phyloP scores from a whole-genome alignment of 2,113 vertebrate genomes.

The Melanerpes aurifrons region DNA sequence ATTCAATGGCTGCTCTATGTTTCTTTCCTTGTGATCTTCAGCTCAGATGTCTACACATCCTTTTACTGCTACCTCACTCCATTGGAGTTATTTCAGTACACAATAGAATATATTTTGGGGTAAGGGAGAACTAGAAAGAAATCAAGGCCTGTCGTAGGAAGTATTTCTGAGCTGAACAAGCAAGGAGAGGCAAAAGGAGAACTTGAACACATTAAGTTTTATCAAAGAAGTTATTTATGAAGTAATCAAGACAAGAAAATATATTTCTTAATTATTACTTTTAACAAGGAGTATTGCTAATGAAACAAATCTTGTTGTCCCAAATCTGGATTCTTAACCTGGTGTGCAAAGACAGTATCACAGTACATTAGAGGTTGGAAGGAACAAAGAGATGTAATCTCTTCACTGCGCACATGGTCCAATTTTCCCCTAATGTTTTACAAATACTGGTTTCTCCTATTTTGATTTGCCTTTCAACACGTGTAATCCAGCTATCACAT shows the following conservation, averaged over 20 bases:
- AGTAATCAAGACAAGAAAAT: neutral
- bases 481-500: neutral
- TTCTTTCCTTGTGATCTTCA: conserved; percentile 31
- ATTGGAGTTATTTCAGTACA: no score
- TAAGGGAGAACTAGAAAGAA: neutral
- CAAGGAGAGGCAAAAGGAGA: neutral
- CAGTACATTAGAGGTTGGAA: no score
- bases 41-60: conserved; percentile 10
- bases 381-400: neutral
- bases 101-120: neutral
- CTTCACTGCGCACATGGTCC: neutral
- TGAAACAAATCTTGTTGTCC: neutral
- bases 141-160: neutral
- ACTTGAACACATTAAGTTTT: neutral
- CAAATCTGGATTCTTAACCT: neutral
- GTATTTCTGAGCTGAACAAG: neutral
- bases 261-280: neutral
- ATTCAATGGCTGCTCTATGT: conserved; percentile 3
- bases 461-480: neutral
- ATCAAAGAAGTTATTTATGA: neutral
- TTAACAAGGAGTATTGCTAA: neutral
- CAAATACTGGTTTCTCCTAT: neutral
- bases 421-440: neutral
- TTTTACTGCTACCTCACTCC: neutral
- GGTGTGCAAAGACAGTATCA: neutral